Evolutionary conservation across 2,113 vertebrate genomes (phyloP), one percentile per base, ranked within the genome.

Genomic region (Sturnus vulgaris): DNA sequence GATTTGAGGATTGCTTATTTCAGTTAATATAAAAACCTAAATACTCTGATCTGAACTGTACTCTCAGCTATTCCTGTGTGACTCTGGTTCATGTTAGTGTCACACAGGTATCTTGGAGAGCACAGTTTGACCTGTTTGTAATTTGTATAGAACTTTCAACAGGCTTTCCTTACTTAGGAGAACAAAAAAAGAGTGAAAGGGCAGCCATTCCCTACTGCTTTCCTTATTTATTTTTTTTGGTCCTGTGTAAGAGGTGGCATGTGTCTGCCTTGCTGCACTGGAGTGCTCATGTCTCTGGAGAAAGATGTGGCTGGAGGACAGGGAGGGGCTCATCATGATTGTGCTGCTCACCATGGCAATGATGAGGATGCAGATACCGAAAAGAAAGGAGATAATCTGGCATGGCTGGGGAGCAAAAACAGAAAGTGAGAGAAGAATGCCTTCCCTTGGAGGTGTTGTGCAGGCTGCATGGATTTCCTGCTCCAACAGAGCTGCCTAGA

Each of bases 401-500:
- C 42, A n/a, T 57, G 39, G 52, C 47, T 77, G 24, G 42, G 75
- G 44, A 85, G 21, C 13, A 56, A 64, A 90, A 79, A 14, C 49
- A 61, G 40, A 69, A 59, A 35, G 17, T 11, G 70, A 56, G 60
- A 80, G 72, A 71, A 65, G 50, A 82, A 73, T 75, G 55, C 56
- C 13, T 92, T 94, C 64, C 56, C 49, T 82, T 69, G 64, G 90
- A 93, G 56, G 61, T 65, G 70, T 81, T 73, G 28, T 86, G 56
- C 86, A 88, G 70, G 44, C 82, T 96, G 82, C 40, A 31, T 2
- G 4, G 42, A 88, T 93, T 96, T 90, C 82, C 82, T 94, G 82
- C 92, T 81, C 59, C 78, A 80, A 84, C 79, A 70, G 84, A 93
- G 90, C 90, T 90, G 93, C 85, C 79, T 70, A 55, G 85, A 90